Percentiles rank a stretch among this genome's conserved stretches.
These are phyloP conservation scores for Formicarius rufipectus DNA, from an alignment of 2,113 vertebrate species.

Conservation along the genomic window DNA sequence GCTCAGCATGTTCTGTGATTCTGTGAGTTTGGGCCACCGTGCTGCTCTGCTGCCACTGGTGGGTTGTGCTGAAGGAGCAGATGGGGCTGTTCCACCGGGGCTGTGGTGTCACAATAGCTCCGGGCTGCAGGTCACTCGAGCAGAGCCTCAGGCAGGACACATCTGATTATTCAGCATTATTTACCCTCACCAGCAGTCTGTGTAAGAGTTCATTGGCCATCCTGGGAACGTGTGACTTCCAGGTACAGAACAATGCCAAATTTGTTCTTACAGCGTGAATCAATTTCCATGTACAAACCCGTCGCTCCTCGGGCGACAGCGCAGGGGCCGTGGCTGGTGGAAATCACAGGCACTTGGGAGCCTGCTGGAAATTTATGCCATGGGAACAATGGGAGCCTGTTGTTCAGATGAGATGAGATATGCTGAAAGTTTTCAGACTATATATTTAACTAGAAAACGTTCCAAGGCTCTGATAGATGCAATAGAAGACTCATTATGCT, in stretches of 20 bases:
- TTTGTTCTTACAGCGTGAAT: constrained; percentile 21
- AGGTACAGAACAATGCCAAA: constrained; percentile 52
- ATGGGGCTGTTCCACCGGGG: background rate
- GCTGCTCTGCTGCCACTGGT: accelerated
- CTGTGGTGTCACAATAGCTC: background rate
- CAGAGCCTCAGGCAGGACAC: background rate
- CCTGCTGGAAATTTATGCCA: constrained; percentile 40
- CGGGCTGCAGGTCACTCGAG: background rate
- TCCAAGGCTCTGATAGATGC: constrained; percentile 49
- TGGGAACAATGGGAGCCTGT: constrained; percentile 64
- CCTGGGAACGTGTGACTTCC: background rate
- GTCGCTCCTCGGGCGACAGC: background rate
- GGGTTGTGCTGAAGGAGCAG: background rate
- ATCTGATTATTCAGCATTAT: background rate
- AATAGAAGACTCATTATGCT: constrained; percentile 45
- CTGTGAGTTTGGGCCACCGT: accelerated
- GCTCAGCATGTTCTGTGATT: background rate
- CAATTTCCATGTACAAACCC: constrained; percentile 42
- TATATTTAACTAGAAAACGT: constrained; percentile 40
- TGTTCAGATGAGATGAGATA: constrained; percentile 60
- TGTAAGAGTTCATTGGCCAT: background rate
- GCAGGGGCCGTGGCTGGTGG: constrained; percentile 6
- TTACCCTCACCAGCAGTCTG: background rate
- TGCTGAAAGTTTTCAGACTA: background rate
- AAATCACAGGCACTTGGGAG: constrained; percentile 32